Percentiles rank a stretch among this genome's conserved stretches.
Conservation (phyloP, 2,888 invertebrate genomes). For the Ectemnius continuus region DNA sequence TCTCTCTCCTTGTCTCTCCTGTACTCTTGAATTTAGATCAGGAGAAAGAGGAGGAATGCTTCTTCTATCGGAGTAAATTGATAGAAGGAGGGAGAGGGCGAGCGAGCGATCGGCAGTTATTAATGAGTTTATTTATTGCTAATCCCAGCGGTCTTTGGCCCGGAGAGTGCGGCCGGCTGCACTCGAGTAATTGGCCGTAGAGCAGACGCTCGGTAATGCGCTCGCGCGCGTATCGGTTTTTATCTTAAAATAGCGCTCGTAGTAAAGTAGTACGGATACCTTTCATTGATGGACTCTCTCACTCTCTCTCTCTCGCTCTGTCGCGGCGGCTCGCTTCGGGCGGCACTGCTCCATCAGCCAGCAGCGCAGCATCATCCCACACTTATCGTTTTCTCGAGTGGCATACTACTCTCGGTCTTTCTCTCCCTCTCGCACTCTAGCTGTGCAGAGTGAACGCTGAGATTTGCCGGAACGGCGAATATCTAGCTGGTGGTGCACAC, state of each 20-base stretch:
- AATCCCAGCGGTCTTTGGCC: neutral
- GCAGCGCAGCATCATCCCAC: slow-evolving; percentile 1
- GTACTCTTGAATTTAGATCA: too few relatives aligned
- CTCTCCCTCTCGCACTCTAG: neutral
- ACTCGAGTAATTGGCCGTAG: slow-evolving; percentile 1
- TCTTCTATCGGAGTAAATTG: too few relatives aligned
- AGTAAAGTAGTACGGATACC: slow-evolving; percentile 9
- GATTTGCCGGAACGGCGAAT: neutral
- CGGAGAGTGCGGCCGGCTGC: neutral
- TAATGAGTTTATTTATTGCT: neutral
- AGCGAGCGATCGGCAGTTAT: too few relatives aligned
- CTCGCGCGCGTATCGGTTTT: slow-evolving; percentile 5
- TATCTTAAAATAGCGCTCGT: slow-evolving; percentile 10
- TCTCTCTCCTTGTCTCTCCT: too few relatives aligned
- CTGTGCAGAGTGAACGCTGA: neutral
- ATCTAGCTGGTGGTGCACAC: neutral
- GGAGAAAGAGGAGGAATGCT: too few relatives aligned
- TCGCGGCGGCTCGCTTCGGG: neutral
- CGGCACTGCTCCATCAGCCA: neutral
- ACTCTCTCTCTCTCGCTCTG: too few relatives aligned
- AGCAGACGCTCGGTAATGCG: neutral
- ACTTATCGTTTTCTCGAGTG: slow-evolving; percentile 9
- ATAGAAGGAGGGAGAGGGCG: too few relatives aligned
- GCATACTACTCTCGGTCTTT: neutral
- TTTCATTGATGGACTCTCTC: slow-evolving; percentile 4